Conservation (phyloP, 2,113 vertebrate species). For the Setophaga kirtlandii region DNA sequence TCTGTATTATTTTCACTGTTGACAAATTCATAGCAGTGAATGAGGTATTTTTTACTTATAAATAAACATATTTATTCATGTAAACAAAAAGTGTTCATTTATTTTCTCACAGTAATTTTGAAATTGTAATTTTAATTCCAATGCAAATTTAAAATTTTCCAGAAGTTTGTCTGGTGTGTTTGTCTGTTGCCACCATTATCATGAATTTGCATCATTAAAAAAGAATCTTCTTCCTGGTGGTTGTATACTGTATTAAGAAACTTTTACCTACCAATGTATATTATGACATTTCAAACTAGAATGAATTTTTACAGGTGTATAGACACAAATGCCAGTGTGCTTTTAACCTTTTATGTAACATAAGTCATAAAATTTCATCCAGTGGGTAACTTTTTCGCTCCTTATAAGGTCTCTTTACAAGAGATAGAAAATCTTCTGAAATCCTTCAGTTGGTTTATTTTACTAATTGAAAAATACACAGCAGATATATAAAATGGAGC, state of each 20-base stretch:
- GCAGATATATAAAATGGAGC: neutral
- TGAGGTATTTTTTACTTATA: neutral
- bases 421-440: neutral
- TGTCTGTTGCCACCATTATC: neutral
- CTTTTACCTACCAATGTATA: neutral
- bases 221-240: neutral
- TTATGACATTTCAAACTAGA: neutral
- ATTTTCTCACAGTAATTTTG: neutral
- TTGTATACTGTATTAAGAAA: neutral
- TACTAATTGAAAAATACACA: neutral
- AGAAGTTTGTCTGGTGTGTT: neutral
- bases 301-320: neutral
- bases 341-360: neutral
- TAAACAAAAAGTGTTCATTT: neutral
- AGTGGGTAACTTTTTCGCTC: neutral
- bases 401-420: neutral
- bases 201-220: neutral
- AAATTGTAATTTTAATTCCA: constrained; percentile 25
- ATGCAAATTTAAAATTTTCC: neutral
- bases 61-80: neutral
- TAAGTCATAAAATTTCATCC: neutral
- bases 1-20: neutral
- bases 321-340: neutral
- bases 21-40: neutral
- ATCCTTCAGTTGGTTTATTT: neutral